These are phyloP conservation scores for Andrena haemorrhoa DNA, from an alignment of 2,888 invertebrate genomes.

Conservation along the genomic window DNA sequence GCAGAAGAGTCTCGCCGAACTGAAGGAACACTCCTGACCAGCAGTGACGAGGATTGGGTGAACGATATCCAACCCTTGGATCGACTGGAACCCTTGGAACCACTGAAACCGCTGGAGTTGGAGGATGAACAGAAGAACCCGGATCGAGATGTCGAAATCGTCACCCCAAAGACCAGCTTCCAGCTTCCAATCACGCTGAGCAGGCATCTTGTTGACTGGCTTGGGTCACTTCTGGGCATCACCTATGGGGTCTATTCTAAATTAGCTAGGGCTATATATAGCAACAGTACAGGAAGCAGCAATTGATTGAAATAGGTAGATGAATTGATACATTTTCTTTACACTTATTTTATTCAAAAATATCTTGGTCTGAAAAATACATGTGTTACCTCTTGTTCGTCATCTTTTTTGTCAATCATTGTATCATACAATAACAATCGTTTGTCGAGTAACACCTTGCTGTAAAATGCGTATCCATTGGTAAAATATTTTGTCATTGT, in stretches of 20 bases:
- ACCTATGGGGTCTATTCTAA: conserved; percentile 73
- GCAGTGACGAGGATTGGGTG: conserved; percentile 51
- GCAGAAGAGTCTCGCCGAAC: background rate
- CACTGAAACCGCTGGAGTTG: conserved; percentile 63
- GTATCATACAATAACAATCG: conserved; percentile 75
- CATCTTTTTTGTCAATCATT: conserved; percentile 77
- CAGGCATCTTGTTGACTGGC: conserved; percentile 77
- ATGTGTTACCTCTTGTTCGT: conserved; percentile 76
- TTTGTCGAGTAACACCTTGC: conserved; percentile 68
- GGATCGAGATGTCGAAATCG: conserved; percentile 64
- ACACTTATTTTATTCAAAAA: conserved; percentile 83
- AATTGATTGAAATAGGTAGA: conserved; percentile 3
- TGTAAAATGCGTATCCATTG: conserved; percentile 55
- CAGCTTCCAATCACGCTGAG: conserved; percentile 73
- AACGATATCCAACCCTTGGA: conserved; percentile 68
- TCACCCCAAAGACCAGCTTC: conserved; percentile 43
- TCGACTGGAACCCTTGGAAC: conserved; percentile 67
- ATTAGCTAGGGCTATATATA: conserved; percentile 56
- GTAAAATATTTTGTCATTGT: conserved; percentile 59
- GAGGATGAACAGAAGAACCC: conserved; percentile 58
- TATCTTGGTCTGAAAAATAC: conserved; percentile 83
- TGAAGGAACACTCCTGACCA: conserved; percentile 37
- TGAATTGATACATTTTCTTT: conserved; percentile 56
- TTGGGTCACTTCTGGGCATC: conserved; percentile 73
- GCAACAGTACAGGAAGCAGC: conserved; percentile 26